phyloP scores from a whole-genome alignment of 2,888 invertebrate genomes.

The Watsonalla cultraria region DNA sequence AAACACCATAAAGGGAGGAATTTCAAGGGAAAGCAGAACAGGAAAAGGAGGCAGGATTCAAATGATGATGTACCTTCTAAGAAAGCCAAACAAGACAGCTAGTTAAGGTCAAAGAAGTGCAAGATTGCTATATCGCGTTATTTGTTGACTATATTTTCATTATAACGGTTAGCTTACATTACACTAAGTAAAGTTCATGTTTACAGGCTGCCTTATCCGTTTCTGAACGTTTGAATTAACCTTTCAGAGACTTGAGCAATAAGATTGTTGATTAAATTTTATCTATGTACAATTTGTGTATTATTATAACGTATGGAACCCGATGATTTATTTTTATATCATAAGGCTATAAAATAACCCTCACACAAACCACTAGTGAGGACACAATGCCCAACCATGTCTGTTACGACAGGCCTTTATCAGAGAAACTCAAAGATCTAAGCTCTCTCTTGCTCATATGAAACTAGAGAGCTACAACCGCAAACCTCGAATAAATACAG shows the following conservation, averaged over 20 bases:
- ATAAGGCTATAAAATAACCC: no score
- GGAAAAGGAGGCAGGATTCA: slow-evolving; percentile 49
- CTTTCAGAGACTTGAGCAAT: no score
- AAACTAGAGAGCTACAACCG: no score
- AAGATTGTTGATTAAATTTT: not conserved
- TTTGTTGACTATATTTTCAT: not conserved
- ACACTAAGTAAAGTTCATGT: not conserved
- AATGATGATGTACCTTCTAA: slow-evolving; percentile 42
- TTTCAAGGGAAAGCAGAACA: slow-evolving; percentile 48
- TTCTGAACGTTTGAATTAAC: not conserved
- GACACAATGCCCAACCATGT: no score
- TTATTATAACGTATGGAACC: not conserved
- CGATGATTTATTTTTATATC: no score
- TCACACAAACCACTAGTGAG: no score
- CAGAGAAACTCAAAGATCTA: no score
- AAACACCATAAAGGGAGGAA: slow-evolving; percentile 50
- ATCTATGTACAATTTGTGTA: not conserved
- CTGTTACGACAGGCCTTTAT: no score
- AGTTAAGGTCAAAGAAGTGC: slow-evolving; percentile 19
- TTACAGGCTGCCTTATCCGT: not conserved
- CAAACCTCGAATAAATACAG: no score
- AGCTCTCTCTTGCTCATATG: no score
- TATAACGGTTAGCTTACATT: not conserved
- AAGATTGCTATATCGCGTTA: not conserved
- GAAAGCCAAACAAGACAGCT: slow-evolving; percentile 49